phyloP scores from a whole-genome alignment of 2,888 invertebrate species.

The Rugalucina vietnamica region DNA sequence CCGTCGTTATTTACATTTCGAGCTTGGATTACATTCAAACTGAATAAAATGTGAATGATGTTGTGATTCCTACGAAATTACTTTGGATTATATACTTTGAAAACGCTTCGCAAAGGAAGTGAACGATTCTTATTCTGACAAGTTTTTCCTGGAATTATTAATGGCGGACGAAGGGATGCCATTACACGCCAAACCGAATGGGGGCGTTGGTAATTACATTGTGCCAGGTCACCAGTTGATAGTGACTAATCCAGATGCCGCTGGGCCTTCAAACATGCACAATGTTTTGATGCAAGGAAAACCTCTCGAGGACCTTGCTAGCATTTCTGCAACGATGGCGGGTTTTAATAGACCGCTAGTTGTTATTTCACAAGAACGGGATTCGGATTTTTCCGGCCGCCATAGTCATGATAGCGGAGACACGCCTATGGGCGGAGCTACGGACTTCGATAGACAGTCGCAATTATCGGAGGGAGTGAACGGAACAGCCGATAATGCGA shows the following conservation, averaged over 20 bases:
- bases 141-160: neutral
- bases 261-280: neutral
- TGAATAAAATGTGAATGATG: too few relatives aligned
- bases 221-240: neutral
- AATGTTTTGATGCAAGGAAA: neutral
- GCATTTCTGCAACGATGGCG: neutral
- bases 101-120: neutral
- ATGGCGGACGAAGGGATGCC: neutral
- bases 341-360: neutral
- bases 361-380: neutral
- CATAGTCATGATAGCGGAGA: neutral
- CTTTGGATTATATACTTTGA: neutral
- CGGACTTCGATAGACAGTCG: neutral
- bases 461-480: neutral
- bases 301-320: neutral
- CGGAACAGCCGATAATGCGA: neutral
- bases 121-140: neutral
- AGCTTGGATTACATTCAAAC: too few relatives aligned
- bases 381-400: too few relatives aligned
- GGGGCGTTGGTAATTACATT: neutral
- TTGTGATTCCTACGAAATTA: too few relatives aligned
- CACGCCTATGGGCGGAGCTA: neutral
- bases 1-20: neutral
- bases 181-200: neutral
- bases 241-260: neutral